These are phyloP conservation scores for Euura saliciscinereae DNA, from an alignment of 1,140 invertebrate genomes.

Conservation along the genomic window DNA sequence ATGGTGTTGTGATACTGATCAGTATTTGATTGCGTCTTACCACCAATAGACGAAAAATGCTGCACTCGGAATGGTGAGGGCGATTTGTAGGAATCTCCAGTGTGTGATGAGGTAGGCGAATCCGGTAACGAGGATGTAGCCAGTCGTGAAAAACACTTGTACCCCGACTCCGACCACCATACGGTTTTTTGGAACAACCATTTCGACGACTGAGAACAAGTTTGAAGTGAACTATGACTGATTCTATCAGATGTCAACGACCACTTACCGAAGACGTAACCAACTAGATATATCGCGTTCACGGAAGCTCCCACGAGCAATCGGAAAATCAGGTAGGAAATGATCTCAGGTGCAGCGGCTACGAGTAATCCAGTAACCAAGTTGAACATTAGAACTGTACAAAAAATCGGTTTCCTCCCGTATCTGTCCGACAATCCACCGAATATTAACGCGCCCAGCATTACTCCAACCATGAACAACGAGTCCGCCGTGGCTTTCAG, in stretches of 20 bases:
- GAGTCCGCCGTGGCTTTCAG: slow-evolving; percentile 75
- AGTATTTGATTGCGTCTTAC: slow-evolving; percentile 53
- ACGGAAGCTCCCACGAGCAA: slow-evolving; percentile 75
- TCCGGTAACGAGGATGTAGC: slow-evolving; percentile 73
- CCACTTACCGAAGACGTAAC: slow-evolving; percentile 75
- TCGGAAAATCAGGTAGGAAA: slow-evolving; percentile 70
- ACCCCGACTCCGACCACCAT: slow-evolving; percentile 76
- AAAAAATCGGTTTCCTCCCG: slow-evolving; percentile 76
- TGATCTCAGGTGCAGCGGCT: slow-evolving; percentile 71
- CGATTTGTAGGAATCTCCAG: slow-evolving; percentile 78
- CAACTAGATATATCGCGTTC: slow-evolving; percentile 77
- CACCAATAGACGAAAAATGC: slow-evolving; percentile 80
- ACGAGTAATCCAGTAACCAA: slow-evolving; percentile 69
- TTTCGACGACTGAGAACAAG: slow-evolving; percentile 73
- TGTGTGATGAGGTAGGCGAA: slow-evolving; percentile 76
- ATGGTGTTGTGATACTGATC: not conserved
- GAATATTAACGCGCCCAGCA: slow-evolving; percentile 79
- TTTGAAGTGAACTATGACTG: not conserved
- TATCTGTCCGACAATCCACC: slow-evolving; percentile 82
- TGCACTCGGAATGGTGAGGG: slow-evolving; percentile 72
- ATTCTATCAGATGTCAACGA: not conserved
- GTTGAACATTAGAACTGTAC: slow-evolving; percentile 73
- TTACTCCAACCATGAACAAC: slow-evolving; percentile 82
- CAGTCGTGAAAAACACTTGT: slow-evolving; percentile 79
- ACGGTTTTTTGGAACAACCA: slow-evolving; percentile 79